Conservation (phyloP, 2,888 invertebrate species). For the Cerastis rubricosa region DNA sequence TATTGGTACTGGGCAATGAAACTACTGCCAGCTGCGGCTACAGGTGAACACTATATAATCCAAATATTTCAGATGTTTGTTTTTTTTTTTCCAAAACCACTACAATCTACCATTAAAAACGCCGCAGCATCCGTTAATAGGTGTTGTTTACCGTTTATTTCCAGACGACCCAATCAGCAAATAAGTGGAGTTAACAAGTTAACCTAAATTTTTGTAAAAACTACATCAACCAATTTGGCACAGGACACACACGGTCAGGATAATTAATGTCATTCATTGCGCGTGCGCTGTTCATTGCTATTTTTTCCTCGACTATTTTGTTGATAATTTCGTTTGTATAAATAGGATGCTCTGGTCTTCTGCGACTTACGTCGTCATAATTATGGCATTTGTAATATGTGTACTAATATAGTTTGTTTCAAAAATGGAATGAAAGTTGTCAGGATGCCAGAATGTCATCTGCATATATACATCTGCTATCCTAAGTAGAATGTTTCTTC, state of each 20-base stretch:
- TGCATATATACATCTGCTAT: slow-evolving; percentile 12
- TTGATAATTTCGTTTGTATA: slow-evolving; percentile 31
- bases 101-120: slow-evolving; percentile 26
- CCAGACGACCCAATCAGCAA: slow-evolving; percentile 52
- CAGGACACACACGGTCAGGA: slow-evolving; percentile 71
- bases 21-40: slow-evolving; percentile 1
- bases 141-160: slow-evolving; percentile 54
- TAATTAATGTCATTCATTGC: slow-evolving; percentile 74
- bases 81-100: slow-evolving; percentile 1
- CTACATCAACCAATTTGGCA: slow-evolving; percentile 74
- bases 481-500: neutral
- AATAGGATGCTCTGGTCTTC: slow-evolving; percentile 37
- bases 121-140: slow-evolving; percentile 35
- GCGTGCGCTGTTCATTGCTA: slow-evolving; percentile 64
- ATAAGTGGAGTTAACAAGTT: slow-evolving; percentile 64
- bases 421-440: slow-evolving; percentile 35
- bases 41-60: neutral
- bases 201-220: slow-evolving; percentile 73
- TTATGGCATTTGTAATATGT: slow-evolving; percentile 28
- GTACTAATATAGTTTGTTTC: slow-evolving; percentile 29
- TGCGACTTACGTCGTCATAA: slow-evolving; percentile 23
- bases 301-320: slow-evolving; percentile 61
- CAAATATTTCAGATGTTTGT: neutral
- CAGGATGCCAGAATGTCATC: slow-evolving; percentile 30
- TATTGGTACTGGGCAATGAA: neutral